Conservation (phyloP, 2,797 vertebrate genomes). For the Anabas testudineus region DNA sequence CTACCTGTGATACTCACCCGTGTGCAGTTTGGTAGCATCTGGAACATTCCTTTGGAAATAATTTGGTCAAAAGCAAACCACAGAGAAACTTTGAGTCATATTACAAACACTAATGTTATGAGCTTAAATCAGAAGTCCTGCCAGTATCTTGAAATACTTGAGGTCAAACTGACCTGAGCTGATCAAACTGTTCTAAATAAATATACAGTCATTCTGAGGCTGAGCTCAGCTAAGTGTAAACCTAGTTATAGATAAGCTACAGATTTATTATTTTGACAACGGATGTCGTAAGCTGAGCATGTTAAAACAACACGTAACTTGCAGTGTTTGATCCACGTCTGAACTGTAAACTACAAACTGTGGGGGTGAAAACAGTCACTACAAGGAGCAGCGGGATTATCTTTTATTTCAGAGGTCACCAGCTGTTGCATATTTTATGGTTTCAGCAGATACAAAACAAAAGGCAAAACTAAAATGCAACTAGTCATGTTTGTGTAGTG, state of each 20-base stretch:
- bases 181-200: conserved; percentile 52
- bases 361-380: conserved; percentile 18
- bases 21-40: conserved; percentile 71
- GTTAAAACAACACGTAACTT: conserved; percentile 14
- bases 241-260: not conserved
- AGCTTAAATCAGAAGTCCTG: conserved; percentile 58
- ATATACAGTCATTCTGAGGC: conserved; percentile 21
- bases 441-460: not conserved
- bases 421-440: not conserved
- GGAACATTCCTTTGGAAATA: conserved; percentile 78
- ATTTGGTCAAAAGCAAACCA: conserved; percentile 79
- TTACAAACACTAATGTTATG: conserved; percentile 54
- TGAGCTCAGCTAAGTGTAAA: conserved; percentile 8
- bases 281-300: conserved; percentile 1
- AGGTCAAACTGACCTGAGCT: conserved; percentile 47
- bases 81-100: conserved; percentile 65
- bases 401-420: not conserved
- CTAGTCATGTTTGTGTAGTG: not conserved
- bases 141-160: conserved; percentile 24
- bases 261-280: not conserved
- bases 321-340: conserved; percentile 42
- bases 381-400: not conserved
- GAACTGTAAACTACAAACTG: conserved; percentile 26
- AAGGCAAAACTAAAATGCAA: not conserved
- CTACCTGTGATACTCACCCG: conserved; percentile 83